Percentiles rank a stretch among this genome's conserved stretches.
These are phyloP conservation scores for Xylota sylvarum DNA, from an alignment of 2,888 invertebrate genomes.

Conservation along the genomic window DNA sequence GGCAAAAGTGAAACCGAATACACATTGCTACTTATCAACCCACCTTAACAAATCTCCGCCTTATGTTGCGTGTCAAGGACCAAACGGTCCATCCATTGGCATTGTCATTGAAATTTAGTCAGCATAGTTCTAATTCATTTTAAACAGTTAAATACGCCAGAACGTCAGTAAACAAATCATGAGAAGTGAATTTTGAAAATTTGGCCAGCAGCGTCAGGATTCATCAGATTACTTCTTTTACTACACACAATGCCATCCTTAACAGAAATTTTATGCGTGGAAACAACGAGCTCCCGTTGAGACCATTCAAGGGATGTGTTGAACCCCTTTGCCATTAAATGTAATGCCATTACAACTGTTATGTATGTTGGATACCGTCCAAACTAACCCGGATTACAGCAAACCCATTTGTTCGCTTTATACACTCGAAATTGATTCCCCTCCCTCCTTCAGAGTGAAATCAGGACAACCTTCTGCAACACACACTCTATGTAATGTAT, in stretches of 20 bases:
- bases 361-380: slow-evolving; percentile 47
- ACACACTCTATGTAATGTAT: slow-evolving; percentile 22
- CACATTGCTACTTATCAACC: no score
- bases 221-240: not conserved
- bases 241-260: not conserved
- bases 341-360: slow-evolving; percentile 38
- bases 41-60: no score
- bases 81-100: no score
- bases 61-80: no score
- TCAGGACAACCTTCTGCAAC: slow-evolving; percentile 28
- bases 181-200: no score
- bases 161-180: no score
- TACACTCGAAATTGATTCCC: slow-evolving; percentile 12
- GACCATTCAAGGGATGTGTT: slow-evolving; percentile 6
- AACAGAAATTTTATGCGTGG: slow-evolving; percentile 17
- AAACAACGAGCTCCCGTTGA: slow-evolving; percentile 17
- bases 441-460: not conserved
- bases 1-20: no score
- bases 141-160: no score
- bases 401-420: slow-evolving; percentile 41
- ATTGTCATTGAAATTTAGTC: no score
- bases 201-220: no score
- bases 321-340: slow-evolving; percentile 33
- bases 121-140: no score
- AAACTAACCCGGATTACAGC: slow-evolving; percentile 63